Conservation (phyloP, 1,140 invertebrate species). For the Chrysoperla carnea region DNA sequence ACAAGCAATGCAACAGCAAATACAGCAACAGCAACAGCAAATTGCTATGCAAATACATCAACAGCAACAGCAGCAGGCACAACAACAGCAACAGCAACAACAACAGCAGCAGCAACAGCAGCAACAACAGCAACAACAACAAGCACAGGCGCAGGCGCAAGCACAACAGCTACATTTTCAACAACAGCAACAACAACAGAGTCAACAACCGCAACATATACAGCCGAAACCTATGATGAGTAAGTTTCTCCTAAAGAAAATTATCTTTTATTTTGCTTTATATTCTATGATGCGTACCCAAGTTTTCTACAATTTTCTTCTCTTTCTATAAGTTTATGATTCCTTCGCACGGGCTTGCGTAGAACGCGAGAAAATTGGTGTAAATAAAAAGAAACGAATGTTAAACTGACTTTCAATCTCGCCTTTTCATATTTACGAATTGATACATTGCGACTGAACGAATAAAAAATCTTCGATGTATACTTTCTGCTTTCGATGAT, state of each 20-base stretch:
- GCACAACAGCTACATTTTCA: constrained; percentile 23
- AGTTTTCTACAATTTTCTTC: no score
- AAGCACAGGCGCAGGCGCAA: constrained; percentile 21
- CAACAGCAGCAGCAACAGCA: constrained; percentile 20
- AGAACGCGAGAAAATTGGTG: no score
- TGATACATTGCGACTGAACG: no score
- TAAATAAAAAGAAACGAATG: no score
- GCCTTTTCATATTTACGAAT: no score
- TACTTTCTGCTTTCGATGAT: no score
- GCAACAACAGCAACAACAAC: constrained; percentile 22
- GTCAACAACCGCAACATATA: constrained; percentile 27
- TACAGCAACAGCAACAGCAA: constrained; percentile 19
- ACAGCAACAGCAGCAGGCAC: constrained; percentile 24
- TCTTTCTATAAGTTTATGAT: no score
- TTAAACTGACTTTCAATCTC: no score
- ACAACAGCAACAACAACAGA: constrained; percentile 24
- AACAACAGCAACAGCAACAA: constrained; percentile 26
- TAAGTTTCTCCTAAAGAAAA: constrained; percentile 18
- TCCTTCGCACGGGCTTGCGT: no score
- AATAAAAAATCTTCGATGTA: no score
- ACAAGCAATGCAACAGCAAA: constrained; percentile 16
- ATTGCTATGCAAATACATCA: constrained; percentile 19
- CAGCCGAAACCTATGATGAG: constrained; percentile 35
- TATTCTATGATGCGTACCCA: background rate
- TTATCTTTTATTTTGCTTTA: constrained; percentile 3